phyloP scores from a whole-genome alignment of 2,888 invertebrate genomes.

The Erebia ligea region DNA sequence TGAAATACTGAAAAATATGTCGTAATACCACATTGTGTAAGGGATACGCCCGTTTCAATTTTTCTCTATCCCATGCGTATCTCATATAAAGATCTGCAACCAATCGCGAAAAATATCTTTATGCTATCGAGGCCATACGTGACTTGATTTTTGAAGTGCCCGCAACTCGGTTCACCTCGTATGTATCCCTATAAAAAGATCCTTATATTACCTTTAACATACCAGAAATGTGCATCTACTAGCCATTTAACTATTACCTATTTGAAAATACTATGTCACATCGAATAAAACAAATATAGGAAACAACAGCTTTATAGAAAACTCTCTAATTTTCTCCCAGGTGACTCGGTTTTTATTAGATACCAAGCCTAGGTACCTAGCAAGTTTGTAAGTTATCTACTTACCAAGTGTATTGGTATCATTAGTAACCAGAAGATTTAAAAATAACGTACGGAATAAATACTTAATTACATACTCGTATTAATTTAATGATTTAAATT shows the following conservation, averaged over 20 bases:
- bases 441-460: too few species aligned
- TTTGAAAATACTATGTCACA: too few species aligned
- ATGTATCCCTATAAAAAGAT: not conserved
- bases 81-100: slow-evolving; percentile 61
- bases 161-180: not conserved
- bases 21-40: slow-evolving; percentile 28
- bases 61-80: slow-evolving; percentile 47
- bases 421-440: too few species aligned
- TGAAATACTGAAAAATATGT: not conserved
- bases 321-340: not conserved
- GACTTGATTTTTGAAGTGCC: slow-evolving; percentile 55
- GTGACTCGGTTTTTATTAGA: not conserved
- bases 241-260: not conserved
- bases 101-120: slow-evolving; percentile 67
- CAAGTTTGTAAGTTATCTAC: too few species aligned
- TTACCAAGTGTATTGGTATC: too few species aligned
- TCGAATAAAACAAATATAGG: too few species aligned
- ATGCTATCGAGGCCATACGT: slow-evolving; percentile 62
- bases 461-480: too few species aligned
- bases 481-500: too few species aligned
- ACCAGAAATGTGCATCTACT: not conserved
- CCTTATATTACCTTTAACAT: not conserved
- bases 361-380: too few species aligned
- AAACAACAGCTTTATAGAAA: not conserved
- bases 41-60: slow-evolving; percentile 56